Conservation (phyloP, 2,888 invertebrate species). For the Eledone cirrhosa region DNA sequence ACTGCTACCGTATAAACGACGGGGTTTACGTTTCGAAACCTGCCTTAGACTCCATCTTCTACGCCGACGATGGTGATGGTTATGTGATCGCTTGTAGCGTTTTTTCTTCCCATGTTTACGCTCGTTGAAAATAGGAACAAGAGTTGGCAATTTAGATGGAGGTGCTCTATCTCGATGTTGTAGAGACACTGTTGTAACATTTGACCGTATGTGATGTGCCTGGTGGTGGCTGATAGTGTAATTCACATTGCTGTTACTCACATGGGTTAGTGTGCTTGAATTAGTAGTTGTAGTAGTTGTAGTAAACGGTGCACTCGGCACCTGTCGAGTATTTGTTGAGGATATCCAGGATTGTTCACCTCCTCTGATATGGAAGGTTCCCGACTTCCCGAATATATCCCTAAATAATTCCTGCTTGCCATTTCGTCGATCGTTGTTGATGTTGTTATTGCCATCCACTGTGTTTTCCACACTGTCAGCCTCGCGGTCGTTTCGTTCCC, state of each 20-base stretch:
- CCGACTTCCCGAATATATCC: too few relatives aligned
- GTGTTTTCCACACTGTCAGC: too few relatives aligned
- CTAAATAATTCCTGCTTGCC: background rate
- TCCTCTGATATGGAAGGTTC: too few relatives aligned
- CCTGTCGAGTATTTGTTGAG: too few relatives aligned
- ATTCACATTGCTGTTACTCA: background rate
- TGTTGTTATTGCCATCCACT: too few relatives aligned
- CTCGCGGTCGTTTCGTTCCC: too few relatives aligned
- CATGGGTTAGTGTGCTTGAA: background rate
- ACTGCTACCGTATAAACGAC: background rate
- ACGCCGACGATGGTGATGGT: background rate
- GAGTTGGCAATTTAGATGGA: background rate
- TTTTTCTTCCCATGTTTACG: constrained; percentile 5
- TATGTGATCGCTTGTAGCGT: background rate
- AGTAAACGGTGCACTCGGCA: background rate
- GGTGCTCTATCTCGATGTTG: background rate
- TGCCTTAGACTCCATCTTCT: background rate
- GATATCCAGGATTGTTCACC: too few relatives aligned
- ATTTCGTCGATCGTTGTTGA: background rate
- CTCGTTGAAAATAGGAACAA: background rate
- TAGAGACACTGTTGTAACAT: background rate
- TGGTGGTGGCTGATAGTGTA: background rate
- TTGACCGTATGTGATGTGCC: background rate
- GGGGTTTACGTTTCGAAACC: background rate
- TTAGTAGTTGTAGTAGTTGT: background rate